Evolutionary conservation across 2,113 vertebrate species (phyloP), one percentile per base, ranked within the genome.

Genomic region (Hippocampus zosterae): DNA sequence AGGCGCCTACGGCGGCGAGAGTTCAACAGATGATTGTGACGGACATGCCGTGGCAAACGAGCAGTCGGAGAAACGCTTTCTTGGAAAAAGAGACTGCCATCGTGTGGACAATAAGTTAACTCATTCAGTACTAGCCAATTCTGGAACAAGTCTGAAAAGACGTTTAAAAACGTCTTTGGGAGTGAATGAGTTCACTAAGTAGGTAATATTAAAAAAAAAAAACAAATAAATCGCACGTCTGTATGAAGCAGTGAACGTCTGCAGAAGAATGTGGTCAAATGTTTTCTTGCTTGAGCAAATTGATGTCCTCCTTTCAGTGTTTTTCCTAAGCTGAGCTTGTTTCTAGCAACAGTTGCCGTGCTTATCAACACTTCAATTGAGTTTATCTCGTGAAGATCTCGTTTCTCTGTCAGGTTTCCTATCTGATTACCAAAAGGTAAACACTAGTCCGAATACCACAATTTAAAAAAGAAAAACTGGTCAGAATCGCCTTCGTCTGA

Each of bases 371-470:
- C 66, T 70, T 73, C 37, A 63, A 66, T 70, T 73, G 56, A 55
- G 57, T 65, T 33, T 29, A 67, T 78, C 70, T 77, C n/a, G 1
- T 37, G 5, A 65, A 53, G 70, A 62, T 67, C 68, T 77, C 19
- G 62, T 72, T 76, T 83, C 56, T 21, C 53, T 27, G 69, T 74
- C 78, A 80, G 46, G 60, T 74, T 37, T 64, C 64, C 69, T 72
- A 68, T 72, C 60, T 61, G 71, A 52, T 55, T 46, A 67, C 44
- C 52, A 69, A 74, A 66, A 68, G 10, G 59, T 69, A 75, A 77
- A 67, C 63, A 46, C 29, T 60, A 72, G 67, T 78, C 67, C 19
- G 1, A 5, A 23, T 15, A 6, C 19, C 44, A 67, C 65, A 15
- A 16, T 50, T 73, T 7, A 8, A 7, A n/a, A n/a, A 46, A 29